A percentile compares a stretch with the other conserved stretches of the same genome.
phyloP scores from a whole-genome alignment of 2,888 invertebrate genomes.

The Chrysolina haemoptera region DNA sequence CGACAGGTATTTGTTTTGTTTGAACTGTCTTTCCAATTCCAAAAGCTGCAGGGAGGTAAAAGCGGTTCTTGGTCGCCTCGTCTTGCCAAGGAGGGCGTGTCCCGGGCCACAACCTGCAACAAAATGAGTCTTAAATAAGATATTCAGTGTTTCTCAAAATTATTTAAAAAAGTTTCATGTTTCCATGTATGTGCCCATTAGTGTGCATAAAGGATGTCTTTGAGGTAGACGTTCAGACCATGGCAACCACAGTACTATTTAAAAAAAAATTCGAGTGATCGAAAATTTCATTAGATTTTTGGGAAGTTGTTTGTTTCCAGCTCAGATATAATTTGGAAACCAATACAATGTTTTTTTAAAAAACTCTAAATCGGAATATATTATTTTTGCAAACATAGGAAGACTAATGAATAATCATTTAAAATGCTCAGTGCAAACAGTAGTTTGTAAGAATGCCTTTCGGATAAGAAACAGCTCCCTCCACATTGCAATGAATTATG shows the following conservation, averaged over 20 bases:
- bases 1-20: conserved; percentile 98
- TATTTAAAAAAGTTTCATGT: not conserved
- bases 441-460: not conserved
- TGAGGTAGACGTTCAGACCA: too few relatives aligned
- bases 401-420: not conserved
- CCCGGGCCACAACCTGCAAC: conserved; percentile 75
- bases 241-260: too few relatives aligned
- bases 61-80: conserved; percentile 95
- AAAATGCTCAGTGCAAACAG: not conserved
- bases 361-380: too few relatives aligned
- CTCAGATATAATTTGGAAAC: too few relatives aligned
- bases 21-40: conserved; percentile 98
- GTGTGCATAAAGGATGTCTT: too few relatives aligned
- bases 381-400: too few relatives aligned
- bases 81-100: conserved; percentile 88
- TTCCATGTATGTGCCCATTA: too few relatives aligned
- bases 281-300: too few relatives aligned
- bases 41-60: conserved; percentile 97
- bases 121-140: conserved; percentile 29
- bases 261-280: too few relatives aligned
- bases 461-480: not conserved
- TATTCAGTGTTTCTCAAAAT: not conserved
- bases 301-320: not conserved
- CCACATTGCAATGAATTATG: not conserved
- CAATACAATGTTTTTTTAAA: too few relatives aligned